Conservation (phyloP, 2,797 vertebrate genomes). For the Pangasius macronema region DNA sequence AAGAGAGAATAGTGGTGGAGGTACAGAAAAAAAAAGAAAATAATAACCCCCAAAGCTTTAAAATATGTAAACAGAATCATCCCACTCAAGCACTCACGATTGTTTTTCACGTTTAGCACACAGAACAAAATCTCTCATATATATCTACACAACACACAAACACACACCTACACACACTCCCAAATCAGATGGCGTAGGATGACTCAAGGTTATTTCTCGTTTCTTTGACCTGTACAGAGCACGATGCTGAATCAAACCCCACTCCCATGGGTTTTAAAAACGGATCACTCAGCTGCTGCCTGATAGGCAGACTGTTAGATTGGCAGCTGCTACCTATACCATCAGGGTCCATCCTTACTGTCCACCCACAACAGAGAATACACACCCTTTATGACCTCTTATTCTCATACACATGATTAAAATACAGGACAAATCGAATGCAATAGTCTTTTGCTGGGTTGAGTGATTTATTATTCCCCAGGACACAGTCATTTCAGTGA, state of each 20-base stretch:
- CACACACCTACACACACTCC: constrained; percentile 12
- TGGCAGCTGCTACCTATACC: not conserved
- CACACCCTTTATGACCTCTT: not conserved
- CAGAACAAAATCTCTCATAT: not conserved
- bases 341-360: not conserved
- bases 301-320: not conserved
- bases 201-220: constrained; percentile 30
- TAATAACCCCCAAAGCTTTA: not conserved
- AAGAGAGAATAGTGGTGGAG: not conserved
- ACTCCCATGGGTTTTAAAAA: constrained; percentile 32
- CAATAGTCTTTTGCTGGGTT: not conserved
- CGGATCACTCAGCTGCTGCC: constrained; percentile 23
- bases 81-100: not conserved
- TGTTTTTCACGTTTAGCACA: not conserved
- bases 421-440: not conserved
- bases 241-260: constrained; percentile 20
- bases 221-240: constrained; percentile 25
- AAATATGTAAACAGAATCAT: not conserved
- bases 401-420: not conserved
- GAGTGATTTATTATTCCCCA: not conserved
- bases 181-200: constrained; percentile 30
- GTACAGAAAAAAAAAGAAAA: not conserved
- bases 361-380: not conserved
- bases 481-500: not conserved
- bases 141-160: constrained; percentile 15